phyloP scores from a whole-genome alignment of 1,140 invertebrate genomes.

The Hydropsyche tenuis region DNA sequence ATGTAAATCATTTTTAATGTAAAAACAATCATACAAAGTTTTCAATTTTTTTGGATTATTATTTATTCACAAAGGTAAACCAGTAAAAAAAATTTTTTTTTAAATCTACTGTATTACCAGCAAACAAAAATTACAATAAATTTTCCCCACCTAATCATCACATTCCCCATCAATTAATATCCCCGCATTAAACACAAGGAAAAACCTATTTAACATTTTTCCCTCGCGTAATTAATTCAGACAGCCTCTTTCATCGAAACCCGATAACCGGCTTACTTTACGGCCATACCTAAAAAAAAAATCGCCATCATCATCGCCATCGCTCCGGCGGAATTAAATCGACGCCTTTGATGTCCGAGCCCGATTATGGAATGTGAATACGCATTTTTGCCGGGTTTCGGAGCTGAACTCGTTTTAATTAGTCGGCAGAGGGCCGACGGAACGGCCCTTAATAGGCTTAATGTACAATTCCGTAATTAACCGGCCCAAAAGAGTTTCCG shows the following conservation, averaged over 20 bases:
- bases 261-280: conserved; percentile 12
- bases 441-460: conserved; percentile 19
- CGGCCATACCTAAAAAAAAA: neutral
- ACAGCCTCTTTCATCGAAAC: conserved; percentile 5
- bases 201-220: neutral
- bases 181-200: no score
- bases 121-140: no score
- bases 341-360: conserved; percentile 13
- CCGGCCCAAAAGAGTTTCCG: neutral
- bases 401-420: conserved; percentile 25
- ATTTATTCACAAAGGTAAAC: no score
- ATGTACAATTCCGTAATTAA: conserved; percentile 28
- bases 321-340: conserved; percentile 14
- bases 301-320: conserved; percentile 13
- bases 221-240: conserved; percentile 5
- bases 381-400: conserved; percentile 14
- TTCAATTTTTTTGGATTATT: no score
- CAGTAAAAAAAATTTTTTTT: no score
- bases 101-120: no score
- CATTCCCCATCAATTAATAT: no score
- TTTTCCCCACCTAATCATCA: no score
- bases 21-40: no score
- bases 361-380: conserved; percentile 10
- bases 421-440: neutral
- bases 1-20: no score